Conservation (phyloP, 1,140 invertebrate genomes). For the Lordiphosa mommai region DNA sequence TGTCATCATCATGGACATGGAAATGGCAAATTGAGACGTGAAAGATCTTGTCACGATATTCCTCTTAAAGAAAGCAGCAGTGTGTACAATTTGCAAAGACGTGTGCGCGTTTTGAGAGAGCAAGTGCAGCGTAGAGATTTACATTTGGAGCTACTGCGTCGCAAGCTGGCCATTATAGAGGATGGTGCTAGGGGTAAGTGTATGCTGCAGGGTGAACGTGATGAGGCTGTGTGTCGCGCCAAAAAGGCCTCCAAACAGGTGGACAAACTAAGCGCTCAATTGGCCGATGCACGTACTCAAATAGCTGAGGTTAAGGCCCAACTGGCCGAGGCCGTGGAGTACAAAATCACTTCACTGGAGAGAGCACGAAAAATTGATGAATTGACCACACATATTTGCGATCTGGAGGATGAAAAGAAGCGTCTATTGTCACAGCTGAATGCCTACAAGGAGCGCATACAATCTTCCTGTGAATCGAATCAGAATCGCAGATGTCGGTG, state of each 20-base stretch:
- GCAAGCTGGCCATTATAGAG: slow-evolving; percentile 91
- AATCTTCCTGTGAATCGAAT: slow-evolving; percentile 71
- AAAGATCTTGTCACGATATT: slow-evolving; percentile 87
- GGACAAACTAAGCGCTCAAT: slow-evolving; percentile 86
- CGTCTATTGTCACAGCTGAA: slow-evolving; percentile 58
- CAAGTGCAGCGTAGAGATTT: slow-evolving; percentile 94
- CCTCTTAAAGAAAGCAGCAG: slow-evolving; percentile 86
- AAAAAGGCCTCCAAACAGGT: slow-evolving; percentile 89
- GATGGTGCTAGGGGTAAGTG: slow-evolving; percentile 86
- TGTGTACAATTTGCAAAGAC: slow-evolving; percentile 90
- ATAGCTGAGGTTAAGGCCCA: slow-evolving; percentile 89
- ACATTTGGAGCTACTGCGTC: slow-evolving; percentile 92
- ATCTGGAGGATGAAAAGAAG: slow-evolving; percentile 75
- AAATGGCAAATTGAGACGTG: slow-evolving; percentile 83
- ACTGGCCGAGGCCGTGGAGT: slow-evolving; percentile 89
- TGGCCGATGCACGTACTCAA: slow-evolving; percentile 86
- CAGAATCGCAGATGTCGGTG: slow-evolving; percentile 72
- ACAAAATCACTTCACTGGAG: slow-evolving; percentile 91
- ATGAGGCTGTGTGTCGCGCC: slow-evolving; percentile 86
- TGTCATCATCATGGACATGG: slow-evolving; percentile 38
- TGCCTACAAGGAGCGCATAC: slow-evolving; percentile 66
- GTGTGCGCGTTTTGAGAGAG: slow-evolving; percentile 90
- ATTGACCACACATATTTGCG: slow-evolving; percentile 81
- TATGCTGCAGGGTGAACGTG: slow-evolving; percentile 85
- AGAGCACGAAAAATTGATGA: slow-evolving; percentile 91